Evolutionary conservation across 2,113 vertebrate species (phyloP), one percentile per base, ranked within the genome.

Genomic region (Python bivittatus): DNA sequence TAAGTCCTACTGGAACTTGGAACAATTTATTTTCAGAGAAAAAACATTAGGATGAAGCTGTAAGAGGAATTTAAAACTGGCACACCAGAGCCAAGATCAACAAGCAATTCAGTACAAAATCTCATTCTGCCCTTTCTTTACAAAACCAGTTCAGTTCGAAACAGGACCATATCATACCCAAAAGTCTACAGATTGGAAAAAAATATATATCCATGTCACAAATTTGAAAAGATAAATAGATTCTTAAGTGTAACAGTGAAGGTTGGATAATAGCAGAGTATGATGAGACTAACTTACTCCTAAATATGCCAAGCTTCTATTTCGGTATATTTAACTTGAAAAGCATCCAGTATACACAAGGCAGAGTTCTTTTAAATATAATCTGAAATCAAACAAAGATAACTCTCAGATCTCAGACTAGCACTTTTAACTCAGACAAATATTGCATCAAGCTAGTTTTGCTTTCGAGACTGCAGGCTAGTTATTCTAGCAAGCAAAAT

Each of bases 41-140:
- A 91, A 48, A 56, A 64, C 11, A 54, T 87, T 91, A 72, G 85
- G 52, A 68, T 56, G 48, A 86, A 52, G 48, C 11, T 91, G 58
- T 68, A 56, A 86, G 84, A 91, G 61, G 83, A 83, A 90, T 90
- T 61, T 20, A 58, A 58, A 84, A 42, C 38, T 90, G 38, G 61
- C n/a, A 42, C 58, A 84, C 25, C 11, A 27, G 38, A 9, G 29
- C 4, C 15, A 29, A 42, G 11, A 1, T 1, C 27, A 23, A 27
- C 27, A 8, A 61, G 42, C 38, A 83, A 23, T 83, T 57, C 27
- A 61, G 4, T 85, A 85, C 79, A 85, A 17, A n/a, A 29, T 23
- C 54, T 27, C 27, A 52, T 64, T 61, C 20, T 60, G 15, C 1
- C 17, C 13, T 84, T 61, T 17, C 60, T 61, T 61, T 23, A 61